These are phyloP conservation scores for Tenthredo amoena DNA, from an alignment of 2,888 invertebrate genomes.

Conservation along the genomic window DNA sequence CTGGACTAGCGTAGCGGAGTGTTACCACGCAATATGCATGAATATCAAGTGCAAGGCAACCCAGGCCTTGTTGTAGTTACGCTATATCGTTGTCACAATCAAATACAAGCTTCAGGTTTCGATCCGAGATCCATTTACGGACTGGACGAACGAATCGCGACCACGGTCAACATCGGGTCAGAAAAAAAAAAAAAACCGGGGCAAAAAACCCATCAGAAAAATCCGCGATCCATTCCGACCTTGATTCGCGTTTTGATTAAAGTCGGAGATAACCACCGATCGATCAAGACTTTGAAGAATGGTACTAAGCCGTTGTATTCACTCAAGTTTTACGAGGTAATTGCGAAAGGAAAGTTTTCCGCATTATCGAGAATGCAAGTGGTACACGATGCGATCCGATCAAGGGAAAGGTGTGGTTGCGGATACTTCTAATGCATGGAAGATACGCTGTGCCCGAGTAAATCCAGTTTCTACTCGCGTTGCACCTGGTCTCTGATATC, in stretches of 20 bases:
- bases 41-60: slow-evolving; percentile 62
- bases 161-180: background rate
- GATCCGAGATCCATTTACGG: too few species aligned
- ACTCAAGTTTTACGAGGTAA: background rate
- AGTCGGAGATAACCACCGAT: background rate
- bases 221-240: background rate
- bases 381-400: slow-evolving; percentile 37
- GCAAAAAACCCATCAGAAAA: background rate
- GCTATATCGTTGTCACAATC: background rate
- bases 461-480: background rate
- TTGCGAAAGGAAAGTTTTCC: slow-evolving; percentile 40
- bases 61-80: slow-evolving; percentile 1
- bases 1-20: background rate
- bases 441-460: background rate
- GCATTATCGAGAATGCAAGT: slow-evolving; percentile 39
- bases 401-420: slow-evolving; percentile 34
- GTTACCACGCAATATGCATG: slow-evolving; percentile 54
- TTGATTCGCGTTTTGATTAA: background rate
- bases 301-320: background rate
- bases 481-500: background rate
- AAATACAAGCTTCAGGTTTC: background rate
- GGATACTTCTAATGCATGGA: background rate
- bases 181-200: background rate
- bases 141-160: background rate
- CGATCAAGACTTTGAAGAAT: background rate